These are phyloP conservation scores for Haliclystus octoradiatus DNA, from an alignment of 30 jellyfish, hydroid and myxozoan species.

Conservation along the genomic window DNA sequence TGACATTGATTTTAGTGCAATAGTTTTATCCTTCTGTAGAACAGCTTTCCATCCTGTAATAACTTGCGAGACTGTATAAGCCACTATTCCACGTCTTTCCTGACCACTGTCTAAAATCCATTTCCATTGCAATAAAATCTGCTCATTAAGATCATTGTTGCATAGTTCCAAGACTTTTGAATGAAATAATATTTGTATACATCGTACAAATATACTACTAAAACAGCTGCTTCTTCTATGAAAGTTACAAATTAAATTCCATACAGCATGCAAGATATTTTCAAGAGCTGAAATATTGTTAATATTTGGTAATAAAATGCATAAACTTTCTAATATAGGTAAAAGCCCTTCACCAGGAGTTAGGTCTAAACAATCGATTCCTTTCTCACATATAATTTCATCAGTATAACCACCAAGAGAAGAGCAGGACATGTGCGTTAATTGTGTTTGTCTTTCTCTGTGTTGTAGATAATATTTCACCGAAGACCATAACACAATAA, in stretches of 20 bases:
- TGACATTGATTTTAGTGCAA: conserved; percentile 3
- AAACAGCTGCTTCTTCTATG: conserved; percentile 42
- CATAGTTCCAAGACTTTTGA: conserved; percentile 12
- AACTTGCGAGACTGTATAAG: conserved; percentile 26
- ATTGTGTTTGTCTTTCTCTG: background rate
- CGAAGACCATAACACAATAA: background rate
- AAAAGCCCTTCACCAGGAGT: conserved; percentile 13
- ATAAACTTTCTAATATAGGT: conserved; percentile 39
- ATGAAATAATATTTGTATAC: conserved; percentile 31
- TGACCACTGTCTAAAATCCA: conserved; percentile 40
- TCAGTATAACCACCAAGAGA: background rate
- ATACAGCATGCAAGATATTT: conserved; percentile 11
- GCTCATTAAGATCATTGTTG: conserved; percentile 2
- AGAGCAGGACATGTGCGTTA: background rate
- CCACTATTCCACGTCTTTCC: conserved; percentile 44
- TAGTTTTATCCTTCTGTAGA: background rate
- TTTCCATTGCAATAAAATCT: conserved; percentile 29
- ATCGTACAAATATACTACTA: conserved; percentile 48
- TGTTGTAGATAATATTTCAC: too few species aligned
- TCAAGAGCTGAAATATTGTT: background rate
- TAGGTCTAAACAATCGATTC: background rate
- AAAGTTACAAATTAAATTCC: conserved; percentile 43
- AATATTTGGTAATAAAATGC: conserved; percentile 11
- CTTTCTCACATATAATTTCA: background rate
- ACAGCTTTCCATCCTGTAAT: conserved; percentile 25